Base-by-base conservation (phyloP, 92 coral and sea anemone species). In the Parazoanthus atlanticus region DNA sequence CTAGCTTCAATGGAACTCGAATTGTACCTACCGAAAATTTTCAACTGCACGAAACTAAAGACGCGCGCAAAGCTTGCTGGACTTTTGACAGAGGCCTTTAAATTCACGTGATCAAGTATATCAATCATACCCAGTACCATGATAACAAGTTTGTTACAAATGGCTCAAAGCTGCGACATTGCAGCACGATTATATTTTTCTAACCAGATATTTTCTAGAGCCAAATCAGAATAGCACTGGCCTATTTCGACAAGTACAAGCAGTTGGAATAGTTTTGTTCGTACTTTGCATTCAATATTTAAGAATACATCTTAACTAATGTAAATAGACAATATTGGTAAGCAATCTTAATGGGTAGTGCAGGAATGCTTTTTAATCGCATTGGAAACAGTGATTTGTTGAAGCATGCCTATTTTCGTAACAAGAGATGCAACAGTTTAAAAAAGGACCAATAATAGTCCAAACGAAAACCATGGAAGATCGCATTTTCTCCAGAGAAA, bases 201-300 rank as follows among this genome's bases (percentile, higher is more conserved):
- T 75, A 75, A 75, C 25, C 79, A 75, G 79, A 36, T 75, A 75
- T 75, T 75, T 75, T 75, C 52, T 75, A 75, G 79, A 75, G 79
- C 79, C 79, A 75, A 75, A 47, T 19, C 26, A 23, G 31, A n/a
- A 33, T 75, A 19, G 26, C 28, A 17, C 40, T 33, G 52, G n/a
- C 21, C 79, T 75, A 21, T 75, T 23, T 25, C 69, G 1, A 21
- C 36, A 73, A 73, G 43, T 30, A 15, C 19, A 21, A 43, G 79
- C 28, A 75, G 17, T 61, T 61, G 13, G 52, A 75, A 38, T n/a
- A 75, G n/a, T 16, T 73, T 41, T 75, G 79, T 36, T 75, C 29
- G 49, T 75, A 17, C 40, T 75, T 33, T 9, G 78, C 78, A 33
- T 13, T 74, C 43, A 1, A 6, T 74, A 38, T 38, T 30, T 38